phyloP scores from a whole-genome alignment of 2,797 vertebrate species.

The Coregonus suidteri region DNA sequence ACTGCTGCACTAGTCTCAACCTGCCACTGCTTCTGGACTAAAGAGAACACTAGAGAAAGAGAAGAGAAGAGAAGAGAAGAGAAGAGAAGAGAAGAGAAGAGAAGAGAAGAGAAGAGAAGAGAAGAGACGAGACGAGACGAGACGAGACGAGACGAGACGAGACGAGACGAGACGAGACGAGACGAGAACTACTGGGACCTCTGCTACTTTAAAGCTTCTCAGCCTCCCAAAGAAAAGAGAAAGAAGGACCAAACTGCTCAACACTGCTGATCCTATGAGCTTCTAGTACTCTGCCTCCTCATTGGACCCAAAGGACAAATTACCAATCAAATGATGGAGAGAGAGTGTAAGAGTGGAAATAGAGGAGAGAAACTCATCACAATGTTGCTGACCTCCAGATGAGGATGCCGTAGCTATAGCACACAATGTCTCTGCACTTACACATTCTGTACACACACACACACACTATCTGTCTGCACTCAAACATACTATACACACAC shows the following conservation, averaged over 20 bases:
- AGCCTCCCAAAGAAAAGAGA: slow-evolving; percentile 8
- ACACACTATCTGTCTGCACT: no score
- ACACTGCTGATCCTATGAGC: not conserved
- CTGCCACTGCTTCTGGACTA: slow-evolving; percentile 40
- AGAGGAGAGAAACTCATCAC: not conserved
- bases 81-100: not conserved
- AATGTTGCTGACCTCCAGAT: not conserved
- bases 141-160: not conserved
- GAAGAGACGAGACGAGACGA: no score
- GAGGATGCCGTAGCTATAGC: not conserved
- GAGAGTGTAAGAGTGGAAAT: not conserved
- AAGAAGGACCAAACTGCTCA: slow-evolving; percentile 21
- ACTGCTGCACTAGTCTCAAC: slow-evolving; percentile 26
- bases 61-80: no score
- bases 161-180: not conserved
- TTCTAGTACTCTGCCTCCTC: slow-evolving; percentile 17
- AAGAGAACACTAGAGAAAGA: slow-evolving; percentile 30
- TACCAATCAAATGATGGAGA: slow-evolving; percentile 19
- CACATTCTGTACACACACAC: not conserved
- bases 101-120: not conserved
- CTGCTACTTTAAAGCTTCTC: not conserved
- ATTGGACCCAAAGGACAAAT: slow-evolving; percentile 25
- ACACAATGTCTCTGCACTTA: no score
- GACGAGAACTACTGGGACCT: no score
- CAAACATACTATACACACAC: no score